Evolutionary conservation across 2,888 invertebrate genomes (phyloP), one percentile per base, ranked within the genome.

Genomic region (Drosophila fulvimacula): DNA sequence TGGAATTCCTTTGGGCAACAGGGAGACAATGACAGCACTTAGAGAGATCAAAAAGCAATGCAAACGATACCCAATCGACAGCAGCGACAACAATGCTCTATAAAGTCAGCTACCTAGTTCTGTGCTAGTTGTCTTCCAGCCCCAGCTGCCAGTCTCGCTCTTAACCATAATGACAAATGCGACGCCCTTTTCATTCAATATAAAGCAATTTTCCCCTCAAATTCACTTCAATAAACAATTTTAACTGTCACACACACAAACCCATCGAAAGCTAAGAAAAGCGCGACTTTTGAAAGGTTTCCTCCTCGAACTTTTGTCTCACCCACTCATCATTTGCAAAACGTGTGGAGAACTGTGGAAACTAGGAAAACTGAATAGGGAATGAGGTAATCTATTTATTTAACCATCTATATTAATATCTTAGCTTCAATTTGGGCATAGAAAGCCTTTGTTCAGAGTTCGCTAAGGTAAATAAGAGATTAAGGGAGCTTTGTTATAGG

Each of bases 141-240:
- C n/a, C n/a, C n/a, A n/a, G n/a, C n/a, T 6, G 5, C 27, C 27
- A 27, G 5, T 30, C 30, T 30, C 21, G 21, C 42, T 69, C 3
- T 30, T 30, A 30, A 2, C 30, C 30, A 30, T 30, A 9, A 30
- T 10, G 78, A 66, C 73, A 56, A 78, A 62, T 76, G 69, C 70
- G 70, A 72, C 81, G 75, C 73, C 78, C 76, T 69, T 73, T 80
- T 82, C 79, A 87, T 80, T 87, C 81, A 81, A 82, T 87, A 84
- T 84, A 84, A 84, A 84, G 84, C 84, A 87, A 84, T 84, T 84
- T 84, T 84, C 83, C 83, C 74, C 84, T 87, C 64, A 84, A 87
- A 84, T 84, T 87, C 83, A 84, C 87, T 87, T 84, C 87, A 84
- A 80, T 84, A 84, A 87, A 80, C 83, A 87, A 84, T 84, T 87